phyloP scores from a whole-genome alignment of 2,797 vertebrate genomes.

The Simalia tracyae region DNA sequence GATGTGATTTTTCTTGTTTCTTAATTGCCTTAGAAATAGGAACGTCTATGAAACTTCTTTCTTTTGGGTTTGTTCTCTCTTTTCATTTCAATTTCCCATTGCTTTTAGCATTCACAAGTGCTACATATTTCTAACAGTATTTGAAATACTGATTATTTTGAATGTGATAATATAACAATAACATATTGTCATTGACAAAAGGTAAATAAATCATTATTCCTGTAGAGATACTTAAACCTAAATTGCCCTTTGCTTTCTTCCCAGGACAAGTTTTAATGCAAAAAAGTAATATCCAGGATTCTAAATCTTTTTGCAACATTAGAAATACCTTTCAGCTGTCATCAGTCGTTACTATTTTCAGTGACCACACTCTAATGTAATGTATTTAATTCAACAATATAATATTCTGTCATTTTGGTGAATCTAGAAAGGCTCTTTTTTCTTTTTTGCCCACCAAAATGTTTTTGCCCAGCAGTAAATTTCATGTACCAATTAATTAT shows the following conservation, averaged over 20 bases:
- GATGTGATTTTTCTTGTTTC: constrained; percentile 41
- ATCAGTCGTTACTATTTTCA: constrained; percentile 29
- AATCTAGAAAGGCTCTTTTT: background rate
- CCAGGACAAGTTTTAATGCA: constrained; percentile 38
- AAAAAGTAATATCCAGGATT: constrained; percentile 31
- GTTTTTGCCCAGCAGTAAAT: background rate
- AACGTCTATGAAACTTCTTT: constrained; percentile 22
- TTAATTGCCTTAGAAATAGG: constrained; percentile 40
- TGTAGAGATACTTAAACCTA: constrained; percentile 49
- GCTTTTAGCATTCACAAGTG: constrained; percentile 33
- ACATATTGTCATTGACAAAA: constrained; percentile 48
- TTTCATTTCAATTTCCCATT: constrained; percentile 6
- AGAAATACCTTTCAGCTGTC: constrained; percentile 21
- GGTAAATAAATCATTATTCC: constrained; percentile 50
- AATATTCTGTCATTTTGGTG: background rate
- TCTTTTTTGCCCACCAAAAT: background rate
- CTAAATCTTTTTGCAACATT: background rate
- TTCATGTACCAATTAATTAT: background rate
- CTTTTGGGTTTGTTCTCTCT: background rate
- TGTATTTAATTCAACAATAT: background rate
- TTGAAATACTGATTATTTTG: constrained; percentile 49
- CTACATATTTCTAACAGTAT: constrained; percentile 25
- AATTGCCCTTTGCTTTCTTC: constrained; percentile 40
- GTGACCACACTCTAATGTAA: background rate
- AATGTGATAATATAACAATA: constrained; percentile 45